Conservation (phyloP, 1,140 invertebrate genomes). For the Neodiprion fabricii region DNA sequence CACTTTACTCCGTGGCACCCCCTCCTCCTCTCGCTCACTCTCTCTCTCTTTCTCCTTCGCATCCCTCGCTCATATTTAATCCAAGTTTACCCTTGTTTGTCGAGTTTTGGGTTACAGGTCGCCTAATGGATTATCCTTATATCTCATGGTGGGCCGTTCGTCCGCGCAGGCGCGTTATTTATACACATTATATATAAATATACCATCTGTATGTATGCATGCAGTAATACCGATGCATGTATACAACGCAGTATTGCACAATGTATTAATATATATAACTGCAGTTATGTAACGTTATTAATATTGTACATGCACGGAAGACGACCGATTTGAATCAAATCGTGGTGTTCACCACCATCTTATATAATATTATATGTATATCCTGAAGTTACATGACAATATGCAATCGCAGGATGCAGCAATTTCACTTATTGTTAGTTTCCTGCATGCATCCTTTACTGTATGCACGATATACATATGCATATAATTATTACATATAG, state of each 20-base stretch:
- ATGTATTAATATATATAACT: not conserved
- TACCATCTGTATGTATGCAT: not conserved
- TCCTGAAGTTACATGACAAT: no score
- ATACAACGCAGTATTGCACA: not conserved
- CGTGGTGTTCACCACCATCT: no score
- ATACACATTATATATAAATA: not conserved
- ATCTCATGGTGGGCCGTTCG: slow-evolving; percentile 21
- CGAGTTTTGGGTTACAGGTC: slow-evolving; percentile 57
- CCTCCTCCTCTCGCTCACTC: slow-evolving; percentile 24
- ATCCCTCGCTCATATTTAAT: slow-evolving; percentile 49
- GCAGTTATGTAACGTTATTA: no score
- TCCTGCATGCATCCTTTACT: no score
- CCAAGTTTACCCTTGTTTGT: slow-evolving; percentile 57
- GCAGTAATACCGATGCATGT: no score
- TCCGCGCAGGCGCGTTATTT: not conserved
- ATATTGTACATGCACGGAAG: no score
- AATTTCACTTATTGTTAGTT: no score
- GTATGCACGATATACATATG: no score
- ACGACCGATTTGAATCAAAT: no score
- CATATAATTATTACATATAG: no score
- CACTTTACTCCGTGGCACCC: slow-evolving; percentile 19
- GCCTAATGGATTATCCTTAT: slow-evolving; percentile 59
- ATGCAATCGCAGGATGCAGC: no score
- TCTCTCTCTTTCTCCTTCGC: slow-evolving; percentile 15
- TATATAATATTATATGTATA: no score